Conservation (phyloP, 2,113 vertebrate species). For the Picathartes gymnocephalus region DNA sequence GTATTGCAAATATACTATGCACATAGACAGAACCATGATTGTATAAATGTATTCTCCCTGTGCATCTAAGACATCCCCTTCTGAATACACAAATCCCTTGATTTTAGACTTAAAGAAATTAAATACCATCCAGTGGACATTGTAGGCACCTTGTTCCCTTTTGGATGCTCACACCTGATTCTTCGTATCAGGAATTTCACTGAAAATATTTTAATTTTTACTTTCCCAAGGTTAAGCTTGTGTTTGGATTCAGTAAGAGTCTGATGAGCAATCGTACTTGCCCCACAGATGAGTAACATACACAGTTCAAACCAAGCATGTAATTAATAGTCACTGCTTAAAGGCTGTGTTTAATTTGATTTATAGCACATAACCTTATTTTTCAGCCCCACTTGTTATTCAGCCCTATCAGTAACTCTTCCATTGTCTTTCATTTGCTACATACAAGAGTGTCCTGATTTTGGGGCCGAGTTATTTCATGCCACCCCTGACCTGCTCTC, state of each 20-base stretch:
- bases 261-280: neutral
- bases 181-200: neutral
- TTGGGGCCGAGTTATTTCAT: neutral
- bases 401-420: neutral
- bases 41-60: neutral
- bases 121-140: neutral
- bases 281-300: neutral
- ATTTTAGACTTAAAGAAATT: neutral
- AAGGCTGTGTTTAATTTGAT: slow-evolving; percentile 35
- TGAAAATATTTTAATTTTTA: neutral
- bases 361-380: slow-evolving; percentile 11
- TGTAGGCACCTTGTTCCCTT: neutral
- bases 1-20: neutral
- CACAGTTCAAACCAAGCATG: slow-evolving; percentile 9
- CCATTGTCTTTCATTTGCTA: neutral
- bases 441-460: neutral
- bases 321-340: slow-evolving; percentile 14
- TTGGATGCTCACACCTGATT: neutral
- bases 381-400: slow-evolving; percentile 10
- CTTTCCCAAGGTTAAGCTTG: neutral
- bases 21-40: neutral
- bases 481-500: neutral
- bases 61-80: neutral
- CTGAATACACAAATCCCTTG: neutral
- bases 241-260: neutral